Base-by-base conservation (phyloP, 2,797 vertebrate genomes). In the Rallus crepitans region DNA sequence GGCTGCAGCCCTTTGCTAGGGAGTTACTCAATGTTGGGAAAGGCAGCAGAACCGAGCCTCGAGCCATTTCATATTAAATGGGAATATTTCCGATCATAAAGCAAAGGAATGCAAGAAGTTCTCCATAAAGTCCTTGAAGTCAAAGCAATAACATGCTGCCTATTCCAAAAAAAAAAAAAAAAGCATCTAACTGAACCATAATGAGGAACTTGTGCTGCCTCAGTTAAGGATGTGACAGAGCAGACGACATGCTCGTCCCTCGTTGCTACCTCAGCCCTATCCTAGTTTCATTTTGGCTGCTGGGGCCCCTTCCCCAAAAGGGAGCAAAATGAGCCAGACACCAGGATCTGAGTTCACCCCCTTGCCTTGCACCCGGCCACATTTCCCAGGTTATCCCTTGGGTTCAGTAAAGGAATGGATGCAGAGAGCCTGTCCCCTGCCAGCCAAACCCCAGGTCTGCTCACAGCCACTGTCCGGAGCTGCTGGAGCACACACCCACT, bases 21-120 rank as follows among this genome's bases (percentile, higher is more conserved):
- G 64, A 95, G 27, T 83, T 93, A 39, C 82, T 90, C 82, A 70
- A 3, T 6, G 39, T 3, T 71, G 55, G 71, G 81, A 95, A 94
- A 78, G 57, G 90, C 90, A 87, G 75, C 81, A 71, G 92, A 89
- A 82, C 47, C 1, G 10, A 75, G 91, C 89, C 94, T 91, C 65
- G 14, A 89, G 92, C 86, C 64, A 94, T 85, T 94, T 68, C 6
- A 2, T 61, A 85, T 92, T 94, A 95, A 96, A 93, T 27, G 28
- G 47, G 72, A 87, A 92, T 95, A 95, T 93, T 96, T 96, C 96
- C 69, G 35, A 95, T 89, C 95, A 85, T 94, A 95, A 96, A 96
- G 65, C 17, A 90, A 85, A 96, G 71, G 95, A 96, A 96, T 95
- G 90, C 81, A 93, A 94, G 88, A 92, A 88, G 66, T 71, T 93